These are phyloP conservation scores for Archips xylosteana DNA, from an alignment of 2,888 invertebrate species.

Conservation along the genomic window DNA sequence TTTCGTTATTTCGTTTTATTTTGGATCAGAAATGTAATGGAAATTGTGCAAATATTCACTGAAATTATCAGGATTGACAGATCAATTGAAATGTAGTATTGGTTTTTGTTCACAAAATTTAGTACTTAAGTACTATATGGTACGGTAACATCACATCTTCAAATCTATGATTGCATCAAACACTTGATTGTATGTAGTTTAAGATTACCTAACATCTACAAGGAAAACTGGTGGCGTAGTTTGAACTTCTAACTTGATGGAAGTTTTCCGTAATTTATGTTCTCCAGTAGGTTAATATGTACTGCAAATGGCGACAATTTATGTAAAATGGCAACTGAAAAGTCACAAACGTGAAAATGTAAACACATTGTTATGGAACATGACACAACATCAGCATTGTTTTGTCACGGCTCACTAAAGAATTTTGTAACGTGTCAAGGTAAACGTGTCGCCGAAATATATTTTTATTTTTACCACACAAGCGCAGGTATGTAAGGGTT, in stretches of 20 bases:
- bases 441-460: conserved; percentile 46
- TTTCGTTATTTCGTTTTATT: neutral
- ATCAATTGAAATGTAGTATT: neutral
- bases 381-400: conserved; percentile 47
- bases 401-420: conserved; percentile 49
- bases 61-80: neutral
- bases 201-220: neutral
- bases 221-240: neutral
- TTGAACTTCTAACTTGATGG: neutral
- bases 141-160: neutral
- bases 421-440: conserved; percentile 57
- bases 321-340: conserved; percentile 2
- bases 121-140: no score
- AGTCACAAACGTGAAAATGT: conserved; percentile 20
- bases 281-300: neutral
- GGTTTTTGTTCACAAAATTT: neutral
- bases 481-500: neutral
- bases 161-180: neutral
- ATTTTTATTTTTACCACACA: conserved; percentile 44
- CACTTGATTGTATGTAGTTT: no score
- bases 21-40: neutral
- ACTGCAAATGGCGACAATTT: neutral
- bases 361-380: conserved; percentile 36
- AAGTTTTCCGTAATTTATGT: neutral
- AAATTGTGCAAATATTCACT: neutral